Evolutionary conservation across 2,888 invertebrate genomes (phyloP), one percentile per base, ranked within the genome.

Genomic region (Patella ulyssiponensis): DNA sequence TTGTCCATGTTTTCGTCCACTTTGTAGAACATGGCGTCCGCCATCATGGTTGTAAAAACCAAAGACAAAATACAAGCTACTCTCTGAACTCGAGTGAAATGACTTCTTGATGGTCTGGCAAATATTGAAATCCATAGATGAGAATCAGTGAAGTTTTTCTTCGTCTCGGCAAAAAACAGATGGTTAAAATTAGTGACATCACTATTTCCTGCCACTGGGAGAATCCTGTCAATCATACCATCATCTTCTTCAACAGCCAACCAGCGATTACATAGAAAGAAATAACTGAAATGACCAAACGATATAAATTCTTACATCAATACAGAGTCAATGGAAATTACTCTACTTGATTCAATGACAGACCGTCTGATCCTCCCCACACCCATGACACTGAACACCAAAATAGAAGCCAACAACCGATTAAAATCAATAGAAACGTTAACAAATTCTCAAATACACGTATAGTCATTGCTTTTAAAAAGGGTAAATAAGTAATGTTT

Each of bases 91-190:
- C 92, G 84, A 2, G 92, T 91, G 83, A 92, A 92, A 17, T 90
- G 87, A 70, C 90, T 91, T 27, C 90, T 86, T 7, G 89, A 89
- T 17, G 92, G 91, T 11, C 92, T 88, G 70, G 90, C 83, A 82
- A 92, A 92, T 20, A 92, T 88, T 4, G 92, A 92, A 78, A 92
- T 90, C 92, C 92, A 93, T 33, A 92, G 86, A 81, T 92, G 92
- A 3, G 89, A 90, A 83, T 92, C 92, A 3, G 89, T 86, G 3
- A 92, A 83, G 74, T 88, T 88, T 78, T 86, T 88, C 73, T 87
- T 87, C 15, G 89, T 86, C 52, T 88, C 88, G 27, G 88, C 87
- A 51, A 88, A 85, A 83, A 87, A 87, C 5, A 87, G 79, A 69
- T 84, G 84, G 23, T 83, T 82, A 78, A 86, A 86, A 58, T 80